Percentiles rank a stretch among this genome's conserved stretches.
Evolutionary conservation across 2,888 invertebrate genomes (phyloP).

Genomic region (Tryphoninae sp.): DNA sequence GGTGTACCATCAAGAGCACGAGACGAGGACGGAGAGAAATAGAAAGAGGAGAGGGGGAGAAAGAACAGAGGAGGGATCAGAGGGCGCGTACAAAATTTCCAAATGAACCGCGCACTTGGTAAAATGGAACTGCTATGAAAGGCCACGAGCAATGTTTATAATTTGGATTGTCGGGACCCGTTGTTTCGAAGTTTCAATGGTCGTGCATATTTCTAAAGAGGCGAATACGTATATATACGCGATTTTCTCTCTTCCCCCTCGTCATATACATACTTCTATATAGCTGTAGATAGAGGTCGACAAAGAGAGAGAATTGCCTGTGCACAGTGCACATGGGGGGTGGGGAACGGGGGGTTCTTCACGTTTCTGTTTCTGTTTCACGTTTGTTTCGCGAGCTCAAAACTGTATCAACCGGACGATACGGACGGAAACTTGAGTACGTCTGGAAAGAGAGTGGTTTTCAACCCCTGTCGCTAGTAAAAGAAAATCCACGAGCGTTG

Average conservation of each 20-base stretch:
- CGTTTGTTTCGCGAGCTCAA: background rate
- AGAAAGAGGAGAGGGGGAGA: conserved; percentile 45
- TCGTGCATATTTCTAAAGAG: conserved; percentile 50
- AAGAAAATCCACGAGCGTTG: background rate
- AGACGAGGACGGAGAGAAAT: conserved; percentile 31
- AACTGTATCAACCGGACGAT: background rate
- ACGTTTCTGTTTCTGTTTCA: no score
- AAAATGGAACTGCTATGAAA: conserved; percentile 75
- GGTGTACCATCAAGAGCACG: conserved; percentile 54
- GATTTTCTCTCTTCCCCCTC: background rate
- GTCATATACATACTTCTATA: background rate
- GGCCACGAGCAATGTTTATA: conserved; percentile 79
- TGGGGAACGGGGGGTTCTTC: no score
- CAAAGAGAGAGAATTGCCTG: conserved; percentile 7
- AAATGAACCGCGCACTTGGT: conserved; percentile 73
- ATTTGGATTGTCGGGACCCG: conserved; percentile 77
- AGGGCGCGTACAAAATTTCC: conserved; percentile 63
- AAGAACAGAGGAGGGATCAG: conserved; percentile 36
- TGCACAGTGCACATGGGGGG: background rate
- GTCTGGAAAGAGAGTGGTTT: background rate
- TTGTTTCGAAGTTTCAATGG: conserved; percentile 55
- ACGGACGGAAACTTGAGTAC: background rate
- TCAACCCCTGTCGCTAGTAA: conserved; percentile 1
- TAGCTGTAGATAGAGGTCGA: background rate
- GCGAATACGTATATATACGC: background rate